Evolutionary conservation across 2,113 vertebrate genomes (phyloP).

Genomic region (Hippocampus zosterae): DNA sequence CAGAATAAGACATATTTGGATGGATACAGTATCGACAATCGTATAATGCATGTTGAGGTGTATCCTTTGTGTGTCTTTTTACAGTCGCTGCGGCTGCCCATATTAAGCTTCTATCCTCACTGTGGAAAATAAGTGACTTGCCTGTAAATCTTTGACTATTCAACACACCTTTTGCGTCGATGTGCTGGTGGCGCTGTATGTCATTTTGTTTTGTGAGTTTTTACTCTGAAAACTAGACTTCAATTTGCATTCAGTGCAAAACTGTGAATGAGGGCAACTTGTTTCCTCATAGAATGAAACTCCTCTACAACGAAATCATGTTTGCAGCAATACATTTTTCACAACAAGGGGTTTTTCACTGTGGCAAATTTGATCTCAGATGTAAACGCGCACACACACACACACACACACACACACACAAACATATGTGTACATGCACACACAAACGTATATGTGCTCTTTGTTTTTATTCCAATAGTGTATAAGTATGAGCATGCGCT

Average conservation of each 20-base stretch:
- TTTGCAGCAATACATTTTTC: too few relatives aligned
- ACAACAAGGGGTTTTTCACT: too few relatives aligned
- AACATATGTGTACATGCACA: too few relatives aligned
- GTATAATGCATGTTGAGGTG: background rate
- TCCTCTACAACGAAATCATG: too few relatives aligned
- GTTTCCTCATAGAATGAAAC: background rate
- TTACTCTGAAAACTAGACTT: constrained; percentile 9
- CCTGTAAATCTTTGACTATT: constrained; percentile 27
- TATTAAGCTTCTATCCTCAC: constrained; percentile 20
- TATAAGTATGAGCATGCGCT: too few relatives aligned
- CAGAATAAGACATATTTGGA: background rate
- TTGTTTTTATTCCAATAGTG: too few relatives aligned
- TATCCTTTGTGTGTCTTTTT: background rate
- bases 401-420: too few relatives aligned
- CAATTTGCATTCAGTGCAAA: background rate
- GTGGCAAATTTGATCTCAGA: too few relatives aligned
- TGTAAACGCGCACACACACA: too few relatives aligned
- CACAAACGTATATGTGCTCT: too few relatives aligned
- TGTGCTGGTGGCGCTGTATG: background rate
- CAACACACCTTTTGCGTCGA: background rate
- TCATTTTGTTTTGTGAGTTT: constrained; percentile 8
- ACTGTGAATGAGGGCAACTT: background rate
- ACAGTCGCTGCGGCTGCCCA: background rate
- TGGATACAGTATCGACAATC: background rate
- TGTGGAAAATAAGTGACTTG: constrained; percentile 18